Conservation (phyloP, 92 coral and sea anemone species). For the Epizoanthus stellaris region DNA sequence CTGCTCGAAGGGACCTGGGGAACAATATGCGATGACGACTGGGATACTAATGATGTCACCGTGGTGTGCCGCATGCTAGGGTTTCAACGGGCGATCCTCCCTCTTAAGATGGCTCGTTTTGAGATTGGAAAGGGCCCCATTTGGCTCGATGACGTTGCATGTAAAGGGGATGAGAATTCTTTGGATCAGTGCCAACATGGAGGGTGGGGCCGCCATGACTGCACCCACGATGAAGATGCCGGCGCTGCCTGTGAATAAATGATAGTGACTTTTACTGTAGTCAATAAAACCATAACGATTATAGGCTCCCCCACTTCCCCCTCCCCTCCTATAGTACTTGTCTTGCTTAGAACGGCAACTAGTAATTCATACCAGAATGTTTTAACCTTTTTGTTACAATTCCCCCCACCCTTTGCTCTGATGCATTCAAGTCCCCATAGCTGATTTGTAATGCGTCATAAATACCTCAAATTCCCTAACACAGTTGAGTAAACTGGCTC, state of each 20-base stretch:
- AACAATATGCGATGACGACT: slow-evolving; percentile 1
- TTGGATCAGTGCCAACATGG: background rate
- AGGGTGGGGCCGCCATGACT: slow-evolving; percentile 14
- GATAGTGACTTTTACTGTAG: background rate
- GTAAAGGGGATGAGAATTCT: slow-evolving; percentile 20
- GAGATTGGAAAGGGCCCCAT: slow-evolving; percentile 5
- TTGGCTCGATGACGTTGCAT: slow-evolving; percentile 6
- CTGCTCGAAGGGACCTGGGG: slow-evolving; percentile 13
- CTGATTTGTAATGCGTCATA: too few relatives aligned
- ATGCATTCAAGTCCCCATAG: too few relatives aligned
- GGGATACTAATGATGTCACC: slow-evolving; percentile 2
- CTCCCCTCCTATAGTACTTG: background rate
- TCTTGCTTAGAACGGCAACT: too few relatives aligned
- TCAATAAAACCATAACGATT: too few relatives aligned
- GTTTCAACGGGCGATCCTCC: background rate
- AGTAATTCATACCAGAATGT: too few relatives aligned
- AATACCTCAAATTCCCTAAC: too few relatives aligned
- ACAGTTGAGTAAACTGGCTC: too few relatives aligned
- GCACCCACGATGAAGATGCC: slow-evolving; percentile 7
- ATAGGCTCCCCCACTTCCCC: too few relatives aligned
- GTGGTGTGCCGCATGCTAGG: slow-evolving; percentile 18
- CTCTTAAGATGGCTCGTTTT: background rate
- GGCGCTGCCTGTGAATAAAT: slow-evolving; percentile 7
- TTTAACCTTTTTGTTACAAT: too few relatives aligned
- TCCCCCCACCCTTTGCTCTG: too few relatives aligned